A percentile compares a stretch with the other conserved stretches of the same genome.
Evolutionary conservation across 2,797 vertebrate genomes (phyloP).

Genomic region (Bovichtus variegatus): DNA sequence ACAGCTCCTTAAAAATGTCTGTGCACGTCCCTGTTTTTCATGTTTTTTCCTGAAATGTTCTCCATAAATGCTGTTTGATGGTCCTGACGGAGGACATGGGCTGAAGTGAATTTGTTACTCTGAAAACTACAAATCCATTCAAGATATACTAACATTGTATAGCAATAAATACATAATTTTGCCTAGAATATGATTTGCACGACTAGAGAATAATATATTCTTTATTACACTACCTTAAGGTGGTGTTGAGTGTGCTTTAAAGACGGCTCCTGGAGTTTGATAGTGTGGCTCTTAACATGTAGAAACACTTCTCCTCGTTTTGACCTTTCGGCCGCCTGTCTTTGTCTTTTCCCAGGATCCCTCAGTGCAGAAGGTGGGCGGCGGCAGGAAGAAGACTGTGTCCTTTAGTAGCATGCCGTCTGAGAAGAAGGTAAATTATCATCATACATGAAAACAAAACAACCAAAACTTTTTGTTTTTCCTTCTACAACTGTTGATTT

Average conservation of each 20-base stretch:
- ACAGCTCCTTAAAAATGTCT: too few species aligned
- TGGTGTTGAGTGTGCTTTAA: not conserved
- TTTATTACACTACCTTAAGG: not conserved
- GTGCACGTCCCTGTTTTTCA: too few species aligned
- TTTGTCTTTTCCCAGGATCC: conserved; percentile 88
- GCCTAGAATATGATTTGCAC: not conserved
- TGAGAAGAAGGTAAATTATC: conserved; percentile 89
- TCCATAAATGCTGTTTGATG: not conserved
- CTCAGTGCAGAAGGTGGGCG: conserved; percentile 91
- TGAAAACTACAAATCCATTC: not conserved
- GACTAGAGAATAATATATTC: not conserved
- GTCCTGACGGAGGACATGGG: not conserved
- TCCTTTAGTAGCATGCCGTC: conserved; percentile 99
- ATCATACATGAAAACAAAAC: not conserved
- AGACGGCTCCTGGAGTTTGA: not conserved
- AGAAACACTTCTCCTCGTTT: conserved; percentile 3
- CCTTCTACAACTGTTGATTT: not conserved
- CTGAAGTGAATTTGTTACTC: not conserved
- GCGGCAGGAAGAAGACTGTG: conserved; percentile 95
- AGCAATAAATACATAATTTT: not conserved
- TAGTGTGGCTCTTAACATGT: not conserved
- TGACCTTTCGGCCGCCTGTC: conserved; percentile 23
- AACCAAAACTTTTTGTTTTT: not conserved
- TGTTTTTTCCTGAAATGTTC: not conserved
- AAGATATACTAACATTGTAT: not conserved